phyloP scores from a whole-genome alignment of 1,140 invertebrate species.

The Polypedilum vanderplanki region DNA sequence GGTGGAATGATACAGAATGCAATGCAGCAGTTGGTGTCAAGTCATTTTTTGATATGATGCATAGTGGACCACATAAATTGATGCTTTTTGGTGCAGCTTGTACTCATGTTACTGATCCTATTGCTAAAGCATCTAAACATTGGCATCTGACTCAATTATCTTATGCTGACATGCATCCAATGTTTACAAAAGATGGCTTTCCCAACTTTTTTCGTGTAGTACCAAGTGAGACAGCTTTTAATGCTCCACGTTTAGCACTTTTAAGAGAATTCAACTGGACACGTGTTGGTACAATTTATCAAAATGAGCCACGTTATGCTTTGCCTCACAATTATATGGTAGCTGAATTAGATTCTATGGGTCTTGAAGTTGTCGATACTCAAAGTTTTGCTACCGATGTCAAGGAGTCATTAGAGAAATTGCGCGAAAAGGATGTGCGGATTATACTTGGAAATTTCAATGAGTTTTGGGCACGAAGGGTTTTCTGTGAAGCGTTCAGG shows the following conservation, averaged over 20 bases:
- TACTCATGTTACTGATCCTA: constrained; percentile 93
- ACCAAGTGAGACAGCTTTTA: constrained; percentile 93
- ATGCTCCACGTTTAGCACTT: constrained; percentile 80
- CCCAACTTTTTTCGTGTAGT: constrained; percentile 96
- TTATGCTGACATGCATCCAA: constrained; percentile 97
- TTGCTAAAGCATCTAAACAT: constrained; percentile 94
- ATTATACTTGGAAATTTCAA: constrained; percentile 97
- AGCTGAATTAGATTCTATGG: constrained; percentile 74
- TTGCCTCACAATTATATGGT: constrained; percentile 88
- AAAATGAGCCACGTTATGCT: constrained; percentile 90
- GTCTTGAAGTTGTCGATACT: constrained; percentile 79
- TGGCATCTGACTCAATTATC: constrained; percentile 96
- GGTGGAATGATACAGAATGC: constrained; percentile 95
- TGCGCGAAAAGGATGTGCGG: constrained; percentile 87
- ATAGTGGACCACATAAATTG: constrained; percentile 79
- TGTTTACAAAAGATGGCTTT: constrained; percentile 90
- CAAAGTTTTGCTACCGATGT: constrained; percentile 93
- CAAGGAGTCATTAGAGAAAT: constrained; percentile 68
- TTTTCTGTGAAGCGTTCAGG: constrained; percentile 90
- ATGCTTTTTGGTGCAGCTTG: constrained; percentile 96
- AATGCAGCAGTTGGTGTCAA: constrained; percentile 97
- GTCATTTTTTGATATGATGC: constrained; percentile 98
- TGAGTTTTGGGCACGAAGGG: constrained; percentile 83
- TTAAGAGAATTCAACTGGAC: constrained; percentile 95
- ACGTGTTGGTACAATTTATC: constrained; percentile 91